Conservation (phyloP, 1,140 invertebrate genomes). For the Akabosia matsudoensis region DNA sequence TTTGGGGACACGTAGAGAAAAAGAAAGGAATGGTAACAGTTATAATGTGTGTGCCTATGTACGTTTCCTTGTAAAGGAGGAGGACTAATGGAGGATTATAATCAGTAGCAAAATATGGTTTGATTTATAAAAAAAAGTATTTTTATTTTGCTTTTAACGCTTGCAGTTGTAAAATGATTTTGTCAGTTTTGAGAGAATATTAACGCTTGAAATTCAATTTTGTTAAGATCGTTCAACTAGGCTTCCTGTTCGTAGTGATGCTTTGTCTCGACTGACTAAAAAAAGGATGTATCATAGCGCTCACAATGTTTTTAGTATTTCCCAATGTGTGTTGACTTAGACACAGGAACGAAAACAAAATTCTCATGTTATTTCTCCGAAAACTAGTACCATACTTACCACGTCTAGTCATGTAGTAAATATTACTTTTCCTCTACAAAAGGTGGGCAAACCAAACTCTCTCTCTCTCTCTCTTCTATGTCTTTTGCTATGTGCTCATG, state of each 20-base stretch:
- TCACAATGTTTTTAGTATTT: not conserved
- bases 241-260: constrained; percentile 3
- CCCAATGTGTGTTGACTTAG: too few relatives aligned
- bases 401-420: too few relatives aligned
- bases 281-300: not conserved
- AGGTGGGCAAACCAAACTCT: not conserved
- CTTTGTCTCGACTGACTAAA: not conserved
- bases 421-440: not conserved
- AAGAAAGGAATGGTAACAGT: constrained; percentile 16
- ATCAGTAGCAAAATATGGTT: too few relatives aligned
- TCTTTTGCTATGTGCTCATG: not conserved
- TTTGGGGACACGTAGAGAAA: constrained; percentile 14
- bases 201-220: constrained; percentile 4
- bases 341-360: too few relatives aligned
- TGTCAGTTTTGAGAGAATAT: constrained; percentile 15
- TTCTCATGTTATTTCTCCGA: too few relatives aligned
- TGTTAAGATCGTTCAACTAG: not conserved
- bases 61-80: not conserved
- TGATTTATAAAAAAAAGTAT: too few relatives aligned
- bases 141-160: too few relatives aligned
- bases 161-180: too few relatives aligned
- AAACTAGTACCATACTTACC: too few relatives aligned
- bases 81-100: too few relatives aligned
- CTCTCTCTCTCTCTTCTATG: not conserved
- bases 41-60: not conserved